Evolutionary conservation across 2,888 invertebrate species (phyloP).

Genomic region (Myopa tessellatipennis): DNA sequence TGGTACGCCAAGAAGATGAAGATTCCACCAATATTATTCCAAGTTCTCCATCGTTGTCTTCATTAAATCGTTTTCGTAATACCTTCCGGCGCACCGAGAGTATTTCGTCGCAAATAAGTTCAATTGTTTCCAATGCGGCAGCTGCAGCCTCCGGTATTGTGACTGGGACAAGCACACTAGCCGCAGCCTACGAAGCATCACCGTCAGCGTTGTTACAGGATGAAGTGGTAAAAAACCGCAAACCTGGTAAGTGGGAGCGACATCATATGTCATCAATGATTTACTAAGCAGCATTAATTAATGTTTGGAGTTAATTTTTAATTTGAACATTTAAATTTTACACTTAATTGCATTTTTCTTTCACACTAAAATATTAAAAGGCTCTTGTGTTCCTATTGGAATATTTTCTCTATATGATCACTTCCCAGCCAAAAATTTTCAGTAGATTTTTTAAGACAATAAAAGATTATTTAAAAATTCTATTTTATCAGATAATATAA

Average conservation of each 20-base stretch:
- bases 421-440: no score
- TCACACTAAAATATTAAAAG: background rate
- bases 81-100: conserved; percentile 66
- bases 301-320: no score
- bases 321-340: no score
- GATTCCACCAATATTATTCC: conserved; percentile 55
- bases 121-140: conserved; percentile 60
- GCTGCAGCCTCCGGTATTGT: conserved; percentile 60
- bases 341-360: background rate
- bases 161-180: conserved; percentile 53
- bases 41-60: conserved; percentile 72
- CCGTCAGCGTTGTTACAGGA: conserved; percentile 37
- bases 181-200: conserved; percentile 45
- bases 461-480: no score
- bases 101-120: conserved; percentile 62
- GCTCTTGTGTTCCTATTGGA: no score
- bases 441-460: no score
- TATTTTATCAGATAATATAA: no score
- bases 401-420: no score
- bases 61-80: conserved; percentile 64
- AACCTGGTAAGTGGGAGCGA: conserved; percentile 58
- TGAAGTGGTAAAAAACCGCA: conserved; percentile 52
- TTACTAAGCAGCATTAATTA: no score
- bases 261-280: background rate
- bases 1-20: conserved; percentile 63